These are phyloP conservation scores for Centropyge bicolor DNA, from an alignment of 2,797 vertebrate species.

Conservation along the genomic window DNA sequence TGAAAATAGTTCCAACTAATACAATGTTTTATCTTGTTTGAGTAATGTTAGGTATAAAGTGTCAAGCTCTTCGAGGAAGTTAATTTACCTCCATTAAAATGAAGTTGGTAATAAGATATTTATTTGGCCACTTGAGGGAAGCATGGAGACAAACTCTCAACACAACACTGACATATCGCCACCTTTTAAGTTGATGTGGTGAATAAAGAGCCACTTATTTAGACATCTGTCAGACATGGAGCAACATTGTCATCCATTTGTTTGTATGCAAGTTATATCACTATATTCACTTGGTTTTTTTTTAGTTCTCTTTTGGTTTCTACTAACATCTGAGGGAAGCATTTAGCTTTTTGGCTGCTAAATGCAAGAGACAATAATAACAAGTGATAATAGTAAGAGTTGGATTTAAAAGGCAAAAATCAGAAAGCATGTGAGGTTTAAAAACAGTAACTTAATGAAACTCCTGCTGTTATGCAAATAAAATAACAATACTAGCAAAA, in stretches of 20 bases:
- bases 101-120: background rate
- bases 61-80: background rate
- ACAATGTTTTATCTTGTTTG: background rate
- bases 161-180: background rate
- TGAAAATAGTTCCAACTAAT: background rate
- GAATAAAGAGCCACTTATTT: background rate
- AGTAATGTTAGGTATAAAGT: background rate
- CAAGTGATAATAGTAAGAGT: too few species aligned
- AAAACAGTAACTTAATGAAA: background rate
- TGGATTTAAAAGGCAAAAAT: too few species aligned
- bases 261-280: background rate
- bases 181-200: background rate
- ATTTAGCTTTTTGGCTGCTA: background rate
- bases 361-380: background rate
- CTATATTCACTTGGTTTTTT: background rate
- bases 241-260: background rate
- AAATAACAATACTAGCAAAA: conserved; percentile 8
- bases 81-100: background rate
- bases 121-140: conserved; percentile 5
- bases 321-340: background rate
- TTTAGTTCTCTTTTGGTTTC: background rate
- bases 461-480: conserved; percentile 31
- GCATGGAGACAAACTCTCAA: conserved; percentile 7
- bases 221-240: background rate
- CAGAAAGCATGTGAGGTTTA: background rate